These are phyloP conservation scores for Sinonovacula constricta DNA, from an alignment of 1,140 invertebrate species.

Conservation along the genomic window DNA sequence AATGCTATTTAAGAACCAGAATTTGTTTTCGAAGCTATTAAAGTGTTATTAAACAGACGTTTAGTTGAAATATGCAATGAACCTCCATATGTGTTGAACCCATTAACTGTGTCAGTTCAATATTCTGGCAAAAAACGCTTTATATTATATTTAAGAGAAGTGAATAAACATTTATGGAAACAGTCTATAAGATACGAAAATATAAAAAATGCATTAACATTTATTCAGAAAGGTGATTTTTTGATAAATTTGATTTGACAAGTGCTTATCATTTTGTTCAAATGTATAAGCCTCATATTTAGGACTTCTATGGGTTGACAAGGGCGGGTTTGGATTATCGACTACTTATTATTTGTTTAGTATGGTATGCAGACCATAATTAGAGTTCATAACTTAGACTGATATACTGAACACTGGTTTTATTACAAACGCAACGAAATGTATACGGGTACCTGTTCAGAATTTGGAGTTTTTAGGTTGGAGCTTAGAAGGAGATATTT, in stretches of 20 bases:
- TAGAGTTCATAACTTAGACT: background rate
- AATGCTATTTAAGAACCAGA: slow-evolving; percentile 23
- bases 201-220: background rate
- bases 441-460: slow-evolving; percentile 13
- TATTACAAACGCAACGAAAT: slow-evolving; percentile 16
- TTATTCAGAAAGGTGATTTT: slow-evolving; percentile 16
- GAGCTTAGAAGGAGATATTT: background rate
- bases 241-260: slow-evolving; percentile 23
- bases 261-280: slow-evolving; percentile 30
- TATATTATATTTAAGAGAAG: slow-evolving; percentile 35
- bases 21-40: slow-evolving; percentile 16
- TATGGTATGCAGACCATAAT: slow-evolving; percentile 11
- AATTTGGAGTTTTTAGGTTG: slow-evolving; percentile 14
- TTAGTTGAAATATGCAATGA: slow-evolving; percentile 9
- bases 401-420: slow-evolving; percentile 14
- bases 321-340: slow-evolving; percentile 21
- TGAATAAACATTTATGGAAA: slow-evolving; percentile 43
- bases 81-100: slow-evolving; percentile 16
- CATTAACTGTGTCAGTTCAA: slow-evolving; percentile 31
- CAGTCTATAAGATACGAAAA: slow-evolving; percentile 36
- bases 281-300: slow-evolving; percentile 15
- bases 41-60: slow-evolving; percentile 23
- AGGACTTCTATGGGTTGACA: slow-evolving; percentile 16
- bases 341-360: slow-evolving; percentile 18
- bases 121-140: slow-evolving; percentile 27